Evolutionary conservation across 2,888 invertebrate genomes (phyloP).

Genomic region (Parnassius mnemosyne): DNA sequence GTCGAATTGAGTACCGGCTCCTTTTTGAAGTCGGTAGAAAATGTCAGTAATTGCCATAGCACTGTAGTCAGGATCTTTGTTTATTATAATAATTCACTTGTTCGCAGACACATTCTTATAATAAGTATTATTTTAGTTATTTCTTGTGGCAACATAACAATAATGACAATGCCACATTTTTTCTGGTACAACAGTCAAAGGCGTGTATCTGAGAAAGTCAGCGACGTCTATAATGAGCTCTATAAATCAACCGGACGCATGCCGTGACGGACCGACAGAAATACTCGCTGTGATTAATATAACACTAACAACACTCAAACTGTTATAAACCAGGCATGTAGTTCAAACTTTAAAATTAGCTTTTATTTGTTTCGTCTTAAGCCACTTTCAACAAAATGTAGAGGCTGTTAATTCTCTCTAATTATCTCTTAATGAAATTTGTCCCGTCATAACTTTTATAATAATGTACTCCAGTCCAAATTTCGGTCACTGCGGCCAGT

Average conservation of each 20-base stretch:
- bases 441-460: too few relatives aligned
- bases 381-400: not conserved
- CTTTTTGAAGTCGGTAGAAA: too few relatives aligned
- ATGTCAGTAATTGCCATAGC: too few relatives aligned
- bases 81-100: too few relatives aligned
- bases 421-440: too few relatives aligned
- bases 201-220: constrained; percentile 21
- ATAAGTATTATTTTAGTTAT: not conserved
- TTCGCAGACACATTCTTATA: too few relatives aligned
- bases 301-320: constrained; percentile 36
- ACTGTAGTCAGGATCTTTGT: too few relatives aligned
- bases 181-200: constrained; percentile 17
- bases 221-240: constrained; percentile 48
- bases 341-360: constrained; percentile 1
- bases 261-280: constrained; percentile 55
- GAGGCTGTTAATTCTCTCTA: too few relatives aligned
- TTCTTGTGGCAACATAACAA: constrained; percentile 7
- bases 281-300: constrained; percentile 51
- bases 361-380: not conserved
- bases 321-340: constrained; percentile 13
- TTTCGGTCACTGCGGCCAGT: too few relatives aligned
- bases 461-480: too few relatives aligned
- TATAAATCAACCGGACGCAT: constrained; percentile 57
- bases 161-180: constrained; percentile 20
- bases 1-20: too few relatives aligned